These are phyloP conservation scores for Dermochelys coriacea DNA, from an alignment of 2,797 vertebrate genomes.

Conservation along the genomic window DNA sequence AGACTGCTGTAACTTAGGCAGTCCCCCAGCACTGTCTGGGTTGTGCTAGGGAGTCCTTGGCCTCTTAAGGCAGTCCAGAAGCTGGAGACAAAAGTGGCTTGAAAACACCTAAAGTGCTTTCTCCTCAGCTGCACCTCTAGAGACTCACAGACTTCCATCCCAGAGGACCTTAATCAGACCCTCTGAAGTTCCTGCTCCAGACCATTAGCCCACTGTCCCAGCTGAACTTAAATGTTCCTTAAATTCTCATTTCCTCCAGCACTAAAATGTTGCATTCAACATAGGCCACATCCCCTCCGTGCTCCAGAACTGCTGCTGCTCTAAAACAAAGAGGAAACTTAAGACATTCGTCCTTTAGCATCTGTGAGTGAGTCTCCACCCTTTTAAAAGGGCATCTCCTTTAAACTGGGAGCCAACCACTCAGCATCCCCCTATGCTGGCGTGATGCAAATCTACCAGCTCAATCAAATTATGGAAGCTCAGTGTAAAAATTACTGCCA, in stretches of 20 bases:
- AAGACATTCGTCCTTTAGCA: background rate
- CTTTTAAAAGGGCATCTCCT: background rate
- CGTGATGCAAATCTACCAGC: background rate
- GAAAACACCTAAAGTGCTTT: background rate
- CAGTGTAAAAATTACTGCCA: slow-evolving; percentile 37
- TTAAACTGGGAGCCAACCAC: background rate
- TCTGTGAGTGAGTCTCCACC: background rate
- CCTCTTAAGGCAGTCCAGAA: background rate
- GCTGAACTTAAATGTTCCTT: background rate
- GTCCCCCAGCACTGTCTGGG: background rate
- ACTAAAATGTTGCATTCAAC: rapidly evolving
- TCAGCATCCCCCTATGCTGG: background rate
- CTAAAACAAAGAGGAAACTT: background rate
- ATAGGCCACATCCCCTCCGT: rapidly evolving
- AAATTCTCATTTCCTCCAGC: background rate
- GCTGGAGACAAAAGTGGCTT: background rate
- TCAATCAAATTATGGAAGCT: slow-evolving; percentile 21
- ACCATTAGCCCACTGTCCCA: background rate
- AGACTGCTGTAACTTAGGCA: background rate
- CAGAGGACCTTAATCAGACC: background rate
- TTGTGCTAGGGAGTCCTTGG: background rate
- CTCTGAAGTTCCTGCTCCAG: background rate
- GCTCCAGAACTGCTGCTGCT: rapidly evolving
- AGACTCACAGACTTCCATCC: background rate
- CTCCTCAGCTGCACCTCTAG: background rate